Conservation (phyloP, 2,113 vertebrate genomes). For the Edolisoma coerulescens region DNA sequence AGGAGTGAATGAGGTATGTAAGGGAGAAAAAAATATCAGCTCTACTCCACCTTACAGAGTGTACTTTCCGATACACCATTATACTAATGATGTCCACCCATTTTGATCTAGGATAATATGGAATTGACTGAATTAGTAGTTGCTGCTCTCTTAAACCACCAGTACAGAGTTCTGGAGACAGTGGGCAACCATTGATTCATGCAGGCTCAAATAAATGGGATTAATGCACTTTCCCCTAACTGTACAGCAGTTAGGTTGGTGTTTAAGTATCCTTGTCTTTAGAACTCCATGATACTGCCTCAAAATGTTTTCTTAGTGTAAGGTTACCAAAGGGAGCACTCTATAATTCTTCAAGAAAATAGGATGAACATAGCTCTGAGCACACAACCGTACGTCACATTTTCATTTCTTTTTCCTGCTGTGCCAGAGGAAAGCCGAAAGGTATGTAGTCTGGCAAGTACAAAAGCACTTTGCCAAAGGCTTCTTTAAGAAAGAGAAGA, state of each 20-base stretch:
- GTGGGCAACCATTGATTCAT: background rate
- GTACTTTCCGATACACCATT: background rate
- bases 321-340: background rate
- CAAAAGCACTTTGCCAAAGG: background rate
- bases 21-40: background rate
- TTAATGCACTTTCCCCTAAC: background rate
- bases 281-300: background rate
- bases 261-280: background rate
- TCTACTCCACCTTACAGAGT: background rate
- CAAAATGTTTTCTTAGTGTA: background rate
- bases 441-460: background rate
- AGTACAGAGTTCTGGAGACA: background rate
- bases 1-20: background rate
- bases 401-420: background rate
- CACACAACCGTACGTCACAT: too few species aligned
- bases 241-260: background rate
- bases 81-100: background rate
- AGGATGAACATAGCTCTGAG: background rate
- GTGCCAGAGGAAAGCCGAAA: background rate
- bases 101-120: background rate
- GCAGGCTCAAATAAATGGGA: background rate
- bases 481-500: background rate
- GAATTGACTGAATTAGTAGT: background rate
- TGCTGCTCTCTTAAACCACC: background rate
- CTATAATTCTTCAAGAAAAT: background rate